Evolutionary conservation across 1,140 invertebrate species (phyloP).

Genomic region (Ganaspis sp.): DNA sequence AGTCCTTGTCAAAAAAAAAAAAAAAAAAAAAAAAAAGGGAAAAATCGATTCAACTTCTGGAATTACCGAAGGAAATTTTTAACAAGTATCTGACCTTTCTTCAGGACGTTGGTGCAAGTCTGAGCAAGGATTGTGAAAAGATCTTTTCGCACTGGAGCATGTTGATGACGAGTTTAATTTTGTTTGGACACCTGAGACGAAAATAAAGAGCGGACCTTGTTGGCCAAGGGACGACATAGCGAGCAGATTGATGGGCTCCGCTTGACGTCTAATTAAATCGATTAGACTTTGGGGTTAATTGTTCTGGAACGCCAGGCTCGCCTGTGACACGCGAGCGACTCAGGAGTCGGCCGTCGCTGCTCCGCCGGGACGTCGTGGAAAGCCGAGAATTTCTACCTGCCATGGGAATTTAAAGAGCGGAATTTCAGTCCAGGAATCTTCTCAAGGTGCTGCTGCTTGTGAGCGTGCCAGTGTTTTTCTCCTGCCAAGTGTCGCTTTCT

Average conservation of each 20-base stretch:
- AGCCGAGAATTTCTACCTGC: background rate
- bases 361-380: background rate
- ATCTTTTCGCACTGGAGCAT: conserved; percentile 10
- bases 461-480: too few relatives aligned
- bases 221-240: conserved; percentile 44
- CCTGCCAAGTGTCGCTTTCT: background rate
- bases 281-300: conserved; percentile 73
- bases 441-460: background rate
- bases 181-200: background rate
- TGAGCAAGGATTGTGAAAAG: too few relatives aligned
- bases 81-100: too few relatives aligned
- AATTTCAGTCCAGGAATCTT: background rate
- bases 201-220: conserved; percentile 32
- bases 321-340: conserved; percentile 30
- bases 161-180: background rate
- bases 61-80: too few relatives aligned
- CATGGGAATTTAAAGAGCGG: background rate
- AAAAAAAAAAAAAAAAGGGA: too few relatives aligned
- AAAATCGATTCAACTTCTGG: too few relatives aligned
- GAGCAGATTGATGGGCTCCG: conserved; percentile 51
- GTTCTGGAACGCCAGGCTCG: conserved; percentile 65
- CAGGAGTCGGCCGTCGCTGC: conserved; percentile 21
- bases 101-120: too few relatives aligned
- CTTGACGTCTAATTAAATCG: conserved; percentile 67
- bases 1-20: too few relatives aligned